Conservation (phyloP, 2,113 vertebrate species). For the Ivindomyrus marchei region DNA sequence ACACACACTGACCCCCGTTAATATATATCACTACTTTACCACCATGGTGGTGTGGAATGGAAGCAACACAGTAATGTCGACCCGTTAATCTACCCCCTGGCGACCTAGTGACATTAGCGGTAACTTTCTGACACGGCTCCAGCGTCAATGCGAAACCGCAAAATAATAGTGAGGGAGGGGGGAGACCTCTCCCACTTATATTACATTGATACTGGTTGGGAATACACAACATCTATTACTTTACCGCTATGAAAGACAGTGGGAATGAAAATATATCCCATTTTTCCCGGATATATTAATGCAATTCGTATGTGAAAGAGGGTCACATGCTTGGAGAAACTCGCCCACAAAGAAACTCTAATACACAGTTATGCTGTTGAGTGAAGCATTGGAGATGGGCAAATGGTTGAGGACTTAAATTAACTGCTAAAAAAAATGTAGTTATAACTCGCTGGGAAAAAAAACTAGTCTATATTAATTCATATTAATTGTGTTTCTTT, state of each 20-base stretch:
- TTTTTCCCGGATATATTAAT: background rate
- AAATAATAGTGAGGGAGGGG: background rate
- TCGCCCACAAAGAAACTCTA: too few species aligned
- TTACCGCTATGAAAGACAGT: background rate
- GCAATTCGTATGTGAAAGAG: background rate
- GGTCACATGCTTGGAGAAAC: background rate
- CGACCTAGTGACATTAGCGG: background rate
- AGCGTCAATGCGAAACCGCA: background rate
- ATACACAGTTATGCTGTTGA: too few species aligned
- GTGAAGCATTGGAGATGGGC: too few species aligned
- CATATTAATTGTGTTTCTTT: background rate
- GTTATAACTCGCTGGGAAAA: too few species aligned
- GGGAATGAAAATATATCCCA: background rate
- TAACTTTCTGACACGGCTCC: background rate
- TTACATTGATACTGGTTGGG: background rate
- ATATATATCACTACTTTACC: background rate
- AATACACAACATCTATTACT: background rate
- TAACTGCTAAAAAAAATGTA: too few species aligned
- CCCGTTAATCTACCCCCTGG: background rate
- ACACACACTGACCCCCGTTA: background rate
- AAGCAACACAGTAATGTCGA: fast-evolving
- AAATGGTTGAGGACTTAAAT: too few species aligned
- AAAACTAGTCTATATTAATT: too few species aligned
- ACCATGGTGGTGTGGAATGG: background rate
- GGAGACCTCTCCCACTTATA: background rate